Evolutionary conservation across 2,113 vertebrate genomes (phyloP).

Genomic region (Macaca mulatta): DNA sequence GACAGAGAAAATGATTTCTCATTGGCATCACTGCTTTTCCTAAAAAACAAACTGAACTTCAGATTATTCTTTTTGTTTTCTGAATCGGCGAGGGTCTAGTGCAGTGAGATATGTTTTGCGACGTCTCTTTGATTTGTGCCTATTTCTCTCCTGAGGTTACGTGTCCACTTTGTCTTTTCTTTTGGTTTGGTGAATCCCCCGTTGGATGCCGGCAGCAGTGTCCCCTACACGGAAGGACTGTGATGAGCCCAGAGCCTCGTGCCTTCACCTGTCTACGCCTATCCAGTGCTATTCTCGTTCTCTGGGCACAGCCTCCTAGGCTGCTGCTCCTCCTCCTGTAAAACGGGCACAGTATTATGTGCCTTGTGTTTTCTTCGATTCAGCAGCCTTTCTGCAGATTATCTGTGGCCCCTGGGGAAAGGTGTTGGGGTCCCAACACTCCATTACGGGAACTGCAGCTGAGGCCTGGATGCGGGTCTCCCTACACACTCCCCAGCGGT

Average conservation of each 20-base stretch:
- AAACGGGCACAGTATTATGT: accelerated
- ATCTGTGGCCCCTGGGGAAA: not conserved
- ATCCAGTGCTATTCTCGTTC: accelerated
- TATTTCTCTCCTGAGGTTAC: too few relatives aligned
- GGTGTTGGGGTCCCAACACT: not conserved
- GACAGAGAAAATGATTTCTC: not conserved
- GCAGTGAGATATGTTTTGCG: accelerated
- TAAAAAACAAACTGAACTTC: not conserved
- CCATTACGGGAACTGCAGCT: accelerated
- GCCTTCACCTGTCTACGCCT: not conserved
- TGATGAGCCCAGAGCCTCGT: accelerated
- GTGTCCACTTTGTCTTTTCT: too few relatives aligned
- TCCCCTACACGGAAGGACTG: not conserved
- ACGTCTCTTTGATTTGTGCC: not conserved
- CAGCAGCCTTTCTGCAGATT: not conserved
- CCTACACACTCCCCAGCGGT: not conserved
- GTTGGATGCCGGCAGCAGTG: accelerated
- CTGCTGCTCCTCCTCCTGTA: not conserved
- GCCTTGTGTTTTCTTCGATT: not conserved
- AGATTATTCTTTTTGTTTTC: not conserved
- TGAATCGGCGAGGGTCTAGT: accelerated
- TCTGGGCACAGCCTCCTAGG: not conserved
- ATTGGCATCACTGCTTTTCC: not conserved
- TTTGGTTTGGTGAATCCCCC: not conserved
- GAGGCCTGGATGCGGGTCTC: not conserved